Evolutionary conservation across 2,888 invertebrate genomes (phyloP).

Genomic region (Drosophila lutescens): DNA sequence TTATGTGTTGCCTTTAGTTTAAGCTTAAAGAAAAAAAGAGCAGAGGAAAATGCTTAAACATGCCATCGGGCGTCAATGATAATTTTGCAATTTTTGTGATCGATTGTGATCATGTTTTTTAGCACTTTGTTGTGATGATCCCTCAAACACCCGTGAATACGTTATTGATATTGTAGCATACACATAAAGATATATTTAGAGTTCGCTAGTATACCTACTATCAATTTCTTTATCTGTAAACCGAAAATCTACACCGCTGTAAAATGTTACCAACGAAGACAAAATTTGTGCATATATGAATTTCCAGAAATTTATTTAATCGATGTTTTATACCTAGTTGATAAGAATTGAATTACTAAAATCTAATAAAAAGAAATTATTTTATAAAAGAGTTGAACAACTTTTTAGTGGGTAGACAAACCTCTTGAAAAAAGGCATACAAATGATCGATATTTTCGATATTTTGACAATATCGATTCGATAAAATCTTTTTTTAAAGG

Average conservation of each 20-base stretch:
- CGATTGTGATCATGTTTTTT: constrained; percentile 39
- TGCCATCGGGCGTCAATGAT: constrained; percentile 34
- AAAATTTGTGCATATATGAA: constrained; percentile 23
- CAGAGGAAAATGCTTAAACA: constrained; percentile 4
- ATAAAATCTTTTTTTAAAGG: too few relatives aligned
- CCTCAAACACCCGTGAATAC: constrained; percentile 40
- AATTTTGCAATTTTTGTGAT: constrained; percentile 32
- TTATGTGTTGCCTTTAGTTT: constrained; percentile 36
- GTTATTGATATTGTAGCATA: constrained; percentile 62
- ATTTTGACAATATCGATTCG: too few relatives aligned
- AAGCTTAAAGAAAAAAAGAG: constrained; percentile 4
- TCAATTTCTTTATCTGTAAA: constrained; percentile 17
- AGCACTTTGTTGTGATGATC: constrained; percentile 44
- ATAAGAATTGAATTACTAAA: constrained; percentile 29
- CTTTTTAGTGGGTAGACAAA: background rate
- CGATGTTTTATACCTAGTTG: constrained; percentile 59
- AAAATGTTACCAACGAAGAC: constrained; percentile 68
- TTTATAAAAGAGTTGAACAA: background rate
- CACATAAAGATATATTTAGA: constrained; percentile 14
- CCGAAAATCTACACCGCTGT: constrained; percentile 44
- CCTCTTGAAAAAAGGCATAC: too few relatives aligned
- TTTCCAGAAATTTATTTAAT: constrained; percentile 45
- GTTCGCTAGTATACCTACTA: constrained; percentile 11
- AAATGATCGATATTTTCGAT: too few relatives aligned
- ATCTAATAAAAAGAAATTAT: constrained; percentile 33